Conservation (phyloP, 2,113 vertebrate species). For the Chrysemys picta region DNA sequence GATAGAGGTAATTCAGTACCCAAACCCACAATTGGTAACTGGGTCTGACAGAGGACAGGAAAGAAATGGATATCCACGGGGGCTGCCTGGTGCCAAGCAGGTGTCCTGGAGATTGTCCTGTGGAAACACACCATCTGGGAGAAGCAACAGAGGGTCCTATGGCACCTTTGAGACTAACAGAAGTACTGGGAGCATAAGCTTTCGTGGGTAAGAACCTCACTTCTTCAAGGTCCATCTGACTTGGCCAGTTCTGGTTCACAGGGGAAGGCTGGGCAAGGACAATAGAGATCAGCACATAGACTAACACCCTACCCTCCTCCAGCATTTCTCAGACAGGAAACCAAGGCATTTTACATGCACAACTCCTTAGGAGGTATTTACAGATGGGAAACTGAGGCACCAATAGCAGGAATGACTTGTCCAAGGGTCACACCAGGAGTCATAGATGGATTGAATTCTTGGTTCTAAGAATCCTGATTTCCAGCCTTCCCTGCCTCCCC, state of each 20-base stretch:
- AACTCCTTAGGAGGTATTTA: fast-evolving
- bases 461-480: neutral
- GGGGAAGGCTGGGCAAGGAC: neutral
- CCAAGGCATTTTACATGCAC: neutral
- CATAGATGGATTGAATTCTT: too few species aligned
- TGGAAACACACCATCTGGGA: neutral
- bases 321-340: neutral
- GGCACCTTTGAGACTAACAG: too few species aligned
- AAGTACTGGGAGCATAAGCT: too few species aligned
- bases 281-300: slow-evolving; percentile 15
- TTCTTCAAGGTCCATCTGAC: neutral
- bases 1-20: neutral
- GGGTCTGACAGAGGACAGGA: neutral
- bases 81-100: neutral
- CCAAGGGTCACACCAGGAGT: fast-evolving
- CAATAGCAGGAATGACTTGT: neutral
- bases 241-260: neutral
- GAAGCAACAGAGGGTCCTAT: too few species aligned
- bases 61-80: neutral
- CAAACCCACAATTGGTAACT: neutral
- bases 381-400: neutral
- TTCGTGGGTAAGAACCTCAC: too few species aligned
- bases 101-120: slow-evolving; percentile 6
- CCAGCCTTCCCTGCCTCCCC: fast-evolving
- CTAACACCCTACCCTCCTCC: neutral